phyloP scores from a whole-genome alignment of 2,113 vertebrate genomes.

The Heliornis fulica region DNA sequence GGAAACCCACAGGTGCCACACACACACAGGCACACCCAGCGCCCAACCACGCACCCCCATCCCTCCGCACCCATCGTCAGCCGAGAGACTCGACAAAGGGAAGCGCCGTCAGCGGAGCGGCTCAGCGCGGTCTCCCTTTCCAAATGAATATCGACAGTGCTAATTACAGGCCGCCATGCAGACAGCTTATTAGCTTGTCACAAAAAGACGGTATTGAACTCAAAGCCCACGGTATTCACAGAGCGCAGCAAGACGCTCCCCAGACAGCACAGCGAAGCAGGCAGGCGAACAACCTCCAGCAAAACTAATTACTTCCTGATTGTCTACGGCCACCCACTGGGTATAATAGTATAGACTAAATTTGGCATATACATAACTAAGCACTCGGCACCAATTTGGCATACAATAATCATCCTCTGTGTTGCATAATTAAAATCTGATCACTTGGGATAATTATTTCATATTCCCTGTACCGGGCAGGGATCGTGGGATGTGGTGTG shows the following conservation, averaged over 20 bases:
- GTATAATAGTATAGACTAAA: conserved; percentile 72
- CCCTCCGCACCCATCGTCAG: not conserved
- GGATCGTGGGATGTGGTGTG: not conserved
- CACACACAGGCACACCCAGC: accelerated
- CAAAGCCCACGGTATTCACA: conserved; percentile 44
- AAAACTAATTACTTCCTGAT: conserved; percentile 79
- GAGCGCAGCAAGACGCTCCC: conserved; percentile 69
- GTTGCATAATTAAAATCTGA: conserved; percentile 71
- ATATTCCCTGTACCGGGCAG: conserved; percentile 38
- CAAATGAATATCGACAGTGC: conserved; percentile 64
- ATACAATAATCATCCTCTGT: conserved; percentile 64
- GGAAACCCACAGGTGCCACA: accelerated
- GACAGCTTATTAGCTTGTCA: conserved; percentile 57
- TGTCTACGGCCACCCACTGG: conserved; percentile 76
- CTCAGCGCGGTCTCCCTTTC: not conserved
- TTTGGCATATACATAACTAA: conserved; percentile 68
- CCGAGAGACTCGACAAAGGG: not conserved
- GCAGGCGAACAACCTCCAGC: conserved; percentile 64
- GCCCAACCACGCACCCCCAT: accelerated
- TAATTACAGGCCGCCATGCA: conserved; percentile 65
- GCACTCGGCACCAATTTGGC: conserved; percentile 69
- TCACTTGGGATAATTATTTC: conserved; percentile 70
- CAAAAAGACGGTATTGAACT: conserved; percentile 49
- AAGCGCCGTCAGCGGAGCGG: not conserved
- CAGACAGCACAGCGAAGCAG: conserved; percentile 62